Evolutionary conservation across 2,888 invertebrate species (phyloP), one percentile per base, ranked within the genome.

Genomic region (Drosophila kambysellisi): DNA sequence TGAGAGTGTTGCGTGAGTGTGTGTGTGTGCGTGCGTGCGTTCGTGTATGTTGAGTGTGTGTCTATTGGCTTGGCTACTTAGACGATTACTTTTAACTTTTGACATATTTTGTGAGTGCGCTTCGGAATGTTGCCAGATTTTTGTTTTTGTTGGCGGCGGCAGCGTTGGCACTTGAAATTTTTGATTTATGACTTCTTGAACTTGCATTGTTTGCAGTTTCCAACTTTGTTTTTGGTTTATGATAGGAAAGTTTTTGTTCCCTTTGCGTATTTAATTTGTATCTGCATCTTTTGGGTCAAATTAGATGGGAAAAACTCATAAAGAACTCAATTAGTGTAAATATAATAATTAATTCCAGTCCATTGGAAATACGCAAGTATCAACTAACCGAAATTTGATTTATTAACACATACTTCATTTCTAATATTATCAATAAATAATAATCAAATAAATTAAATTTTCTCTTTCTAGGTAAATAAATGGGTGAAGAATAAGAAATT

Each of bases 31-130:
- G 25, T 43, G 32, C 20, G 54, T 50, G 39, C 53, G 53, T 43
- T 25, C 25, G 43, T 35, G 62, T 43, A 9, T 25, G 30, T 12
- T 25, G 30, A 53, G 33, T 46, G 61, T 43, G 20, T 30, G 50
- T 73, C 52, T 61, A 59, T 62, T 69, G 64, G 25, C 57, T 48
- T 58, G 75, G 68, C 75, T 68, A 79, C 79, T 82, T 82, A 79
- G 61, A 67, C 80, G 80, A 80, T 81, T 81, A 83, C 77, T 82
- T 80, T 83, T 81, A 71, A 83, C 83, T 83, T 77, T 77, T 80
- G 83, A 81, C 80, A 80, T 83, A 73, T 81, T 83, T 74, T 64
- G 62, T 76, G 70, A 65, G 70, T 68, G 68, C 63, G 67, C 62
- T 58, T 60, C 75, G 79, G 75, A 80, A 82, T 83, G 81, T 80